Conservation (phyloP, 1,140 invertebrate species). For the Paraescarpia echinospica region DNA sequence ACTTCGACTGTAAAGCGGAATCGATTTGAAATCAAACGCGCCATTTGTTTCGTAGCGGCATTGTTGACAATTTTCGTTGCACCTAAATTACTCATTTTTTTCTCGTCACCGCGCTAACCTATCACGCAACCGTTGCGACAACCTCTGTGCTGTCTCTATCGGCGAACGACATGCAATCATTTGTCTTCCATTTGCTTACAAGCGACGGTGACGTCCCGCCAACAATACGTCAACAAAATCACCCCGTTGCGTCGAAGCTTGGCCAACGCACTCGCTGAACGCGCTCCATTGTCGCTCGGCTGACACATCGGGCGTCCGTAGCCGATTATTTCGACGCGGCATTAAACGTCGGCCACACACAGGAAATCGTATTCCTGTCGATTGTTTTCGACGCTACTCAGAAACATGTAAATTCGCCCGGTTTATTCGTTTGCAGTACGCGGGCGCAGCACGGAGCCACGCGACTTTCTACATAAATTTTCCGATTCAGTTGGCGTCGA, state of each 20-base stretch:
- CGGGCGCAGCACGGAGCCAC: background rate
- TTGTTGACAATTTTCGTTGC: background rate
- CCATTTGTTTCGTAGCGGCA: background rate
- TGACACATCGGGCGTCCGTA: background rate
- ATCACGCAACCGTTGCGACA: background rate
- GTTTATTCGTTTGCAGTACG: background rate
- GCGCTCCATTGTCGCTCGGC: background rate
- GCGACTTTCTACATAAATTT: slow-evolving; percentile 1
- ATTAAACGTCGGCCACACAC: background rate
- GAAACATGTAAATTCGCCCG: background rate
- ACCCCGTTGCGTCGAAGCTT: background rate
- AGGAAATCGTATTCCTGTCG: slow-evolving; percentile 4
- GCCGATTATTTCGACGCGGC: background rate
- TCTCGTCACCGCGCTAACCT: background rate
- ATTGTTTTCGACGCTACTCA: slow-evolving; percentile 5
- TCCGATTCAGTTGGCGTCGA: background rate
- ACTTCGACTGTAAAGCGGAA: background rate
- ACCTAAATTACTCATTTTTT: background rate
- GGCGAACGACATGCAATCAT: background rate
- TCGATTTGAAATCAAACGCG: slow-evolving; percentile 1
- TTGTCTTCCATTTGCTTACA: background rate
- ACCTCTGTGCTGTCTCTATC: background rate
- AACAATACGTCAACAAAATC: background rate
- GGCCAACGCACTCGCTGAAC: background rate
- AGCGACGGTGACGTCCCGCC: background rate